Evolutionary conservation across 2,888 invertebrate species (phyloP).

Genomic region (Cremastobaeus sp.): DNA sequence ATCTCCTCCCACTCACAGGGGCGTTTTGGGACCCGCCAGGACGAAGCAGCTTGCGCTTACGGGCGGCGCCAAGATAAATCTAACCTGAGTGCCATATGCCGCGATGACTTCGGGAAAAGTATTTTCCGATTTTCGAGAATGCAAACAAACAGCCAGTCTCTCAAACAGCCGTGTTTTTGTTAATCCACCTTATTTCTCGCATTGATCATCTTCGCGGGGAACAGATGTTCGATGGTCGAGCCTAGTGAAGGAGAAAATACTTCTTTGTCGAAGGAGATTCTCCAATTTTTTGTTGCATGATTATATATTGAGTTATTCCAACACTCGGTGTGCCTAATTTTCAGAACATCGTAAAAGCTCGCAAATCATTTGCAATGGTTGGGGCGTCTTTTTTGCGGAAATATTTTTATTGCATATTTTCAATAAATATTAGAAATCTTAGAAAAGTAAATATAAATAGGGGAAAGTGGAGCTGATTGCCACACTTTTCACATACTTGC

Average conservation of each 20-base stretch:
- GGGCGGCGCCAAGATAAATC: constrained; percentile 22
- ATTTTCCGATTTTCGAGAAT: constrained; percentile 32
- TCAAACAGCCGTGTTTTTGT: background rate
- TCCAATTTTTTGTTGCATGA: no score
- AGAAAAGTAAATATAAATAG: no score
- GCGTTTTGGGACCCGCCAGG: constrained; percentile 22
- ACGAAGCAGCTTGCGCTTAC: constrained; percentile 29
- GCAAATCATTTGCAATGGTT: no score
- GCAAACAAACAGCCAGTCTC: background rate
- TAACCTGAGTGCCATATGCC: constrained; percentile 37
- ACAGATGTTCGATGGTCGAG: constrained; percentile 17
- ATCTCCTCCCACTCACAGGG: constrained; percentile 31
- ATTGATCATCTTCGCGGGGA: constrained; percentile 20
- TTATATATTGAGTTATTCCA: no score
- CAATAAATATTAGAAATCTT: no score
- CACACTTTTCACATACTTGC: no score
- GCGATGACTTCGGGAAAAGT: constrained; percentile 31
- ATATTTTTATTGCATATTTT: no score
- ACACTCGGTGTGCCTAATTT: no score
- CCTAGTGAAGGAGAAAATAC: background rate
- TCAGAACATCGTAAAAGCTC: no score
- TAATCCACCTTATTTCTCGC: background rate
- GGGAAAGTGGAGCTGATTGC: no score
- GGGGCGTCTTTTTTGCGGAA: no score
- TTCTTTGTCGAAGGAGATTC: no score